Evolutionary conservation across 2,888 invertebrate genomes (phyloP), one percentile per base, ranked within the genome.

Genomic region (Alentia gelatinosa): DNA sequence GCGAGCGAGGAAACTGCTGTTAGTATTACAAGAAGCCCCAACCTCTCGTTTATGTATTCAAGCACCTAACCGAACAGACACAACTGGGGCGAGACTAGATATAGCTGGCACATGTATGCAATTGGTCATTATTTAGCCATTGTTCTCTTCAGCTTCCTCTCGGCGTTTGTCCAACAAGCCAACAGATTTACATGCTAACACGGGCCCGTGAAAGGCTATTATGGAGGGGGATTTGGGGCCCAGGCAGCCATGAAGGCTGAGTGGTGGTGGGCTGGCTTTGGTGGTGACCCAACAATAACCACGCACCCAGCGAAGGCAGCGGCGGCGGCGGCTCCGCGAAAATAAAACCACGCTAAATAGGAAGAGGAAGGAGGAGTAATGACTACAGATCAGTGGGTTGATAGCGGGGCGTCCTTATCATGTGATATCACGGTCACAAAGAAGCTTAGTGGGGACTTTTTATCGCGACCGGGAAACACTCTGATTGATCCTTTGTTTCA

Each of bases 381-480:
- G 68, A 68, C 68, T 68, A 15, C 23, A 9, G 68, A 68, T 68
- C 68, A 68, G 30, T 68, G 30, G 68, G n/a, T 9, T 30, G 68
- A 68, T 68, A 68, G 30, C 12, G 15, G 30, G 33, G 68, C 26
- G 68, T 30, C 15, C 68, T 68, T 68, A 68, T 68, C 68, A 30
- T 68, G 68, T 68, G 68, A 68, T 68, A 68, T 68, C 68, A 68
- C 68, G 68, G 30, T 30, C 68, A 68, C 68, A 68, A 68, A 68
- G 68, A 68, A 68, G 26, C 68, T 68, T 68, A 68, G 68, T 68
- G 68, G 68, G 68, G 68, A 26, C 68, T 68, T 68, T 68, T 68
- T 68, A 68, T 68, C 68, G 68, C 30, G 68, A 30, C 26, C 68
- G 33, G 68, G 68, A 68, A 4, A n/a, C 30, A 26, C 63, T 26